A percentile compares a stretch with the other conserved stretches of the same genome.
Conservation (phyloP, 2,888 invertebrate species). For the Baronia brevicornis region DNA sequence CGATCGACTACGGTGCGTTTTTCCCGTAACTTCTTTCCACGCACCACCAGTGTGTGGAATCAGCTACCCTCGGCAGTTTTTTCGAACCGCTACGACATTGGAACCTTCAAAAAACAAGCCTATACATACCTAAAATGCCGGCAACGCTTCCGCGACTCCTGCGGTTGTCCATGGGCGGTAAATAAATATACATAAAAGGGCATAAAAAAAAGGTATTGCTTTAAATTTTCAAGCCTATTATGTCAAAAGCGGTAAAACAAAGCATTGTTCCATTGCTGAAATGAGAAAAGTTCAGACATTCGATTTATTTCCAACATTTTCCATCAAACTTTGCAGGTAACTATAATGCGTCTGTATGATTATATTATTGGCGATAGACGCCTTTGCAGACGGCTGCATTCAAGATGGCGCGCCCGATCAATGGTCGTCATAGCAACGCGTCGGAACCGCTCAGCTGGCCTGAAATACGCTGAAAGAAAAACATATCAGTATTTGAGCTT, state of each 20-base stretch:
- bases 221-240: neutral
- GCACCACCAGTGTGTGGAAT: no score
- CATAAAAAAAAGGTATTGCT: no score
- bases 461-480: constrained; percentile 48
- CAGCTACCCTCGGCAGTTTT: no score
- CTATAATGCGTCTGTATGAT: constrained; percentile 4
- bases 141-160: no score
- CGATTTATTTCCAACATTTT: neutral
- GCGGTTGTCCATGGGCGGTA: no score
- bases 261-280: neutral
- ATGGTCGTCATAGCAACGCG: constrained; percentile 67
- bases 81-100: no score
- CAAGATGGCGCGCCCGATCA: constrained; percentile 66
- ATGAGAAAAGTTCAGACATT: neutral
- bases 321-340: constrained; percentile 7
- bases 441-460: constrained; percentile 51
- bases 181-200: no score
- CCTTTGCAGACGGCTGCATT: constrained; percentile 60
- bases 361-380: constrained; percentile 22
- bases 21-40: no score
- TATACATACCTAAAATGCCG: no score
- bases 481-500: constrained; percentile 26
- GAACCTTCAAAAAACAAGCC: no score
- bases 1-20: no score
- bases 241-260: neutral